Percentiles rank a stretch among this genome's conserved stretches.
These are phyloP conservation scores for Coremacera marginata DNA, from an alignment of 2,888 invertebrate species.

Conservation along the genomic window DNA sequence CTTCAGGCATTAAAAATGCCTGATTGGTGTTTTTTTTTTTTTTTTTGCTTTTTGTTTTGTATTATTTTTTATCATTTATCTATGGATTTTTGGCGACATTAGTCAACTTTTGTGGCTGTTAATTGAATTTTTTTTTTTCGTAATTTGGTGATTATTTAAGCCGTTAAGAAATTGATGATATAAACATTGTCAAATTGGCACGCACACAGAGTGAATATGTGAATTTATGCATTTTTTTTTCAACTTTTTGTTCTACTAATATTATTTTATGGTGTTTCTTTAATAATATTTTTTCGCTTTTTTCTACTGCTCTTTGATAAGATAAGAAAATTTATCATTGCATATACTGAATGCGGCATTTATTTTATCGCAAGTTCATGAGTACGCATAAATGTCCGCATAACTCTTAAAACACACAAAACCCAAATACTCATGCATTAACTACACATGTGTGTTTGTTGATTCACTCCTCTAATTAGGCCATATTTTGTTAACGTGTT, in stretches of 20 bases:
- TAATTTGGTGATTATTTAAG: background rate
- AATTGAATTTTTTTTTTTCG: background rate
- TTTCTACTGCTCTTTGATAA: background rate
- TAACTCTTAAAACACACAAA: background rate
- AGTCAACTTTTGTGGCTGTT: background rate
- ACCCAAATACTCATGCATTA: background rate
- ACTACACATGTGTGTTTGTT: background rate
- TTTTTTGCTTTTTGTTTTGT: background rate
- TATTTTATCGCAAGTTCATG: no score
- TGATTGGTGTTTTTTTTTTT: background rate
- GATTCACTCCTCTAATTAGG: conserved; percentile 1
- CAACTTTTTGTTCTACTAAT: background rate
- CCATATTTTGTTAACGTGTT: conserved; percentile 24
- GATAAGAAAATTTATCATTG: background rate
- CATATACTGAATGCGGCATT: background rate
- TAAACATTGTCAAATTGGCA: background rate
- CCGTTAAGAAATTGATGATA: background rate
- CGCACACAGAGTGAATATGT: background rate
- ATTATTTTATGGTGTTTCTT: background rate
- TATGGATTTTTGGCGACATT: background rate
- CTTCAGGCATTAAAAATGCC: background rate
- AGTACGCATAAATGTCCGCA: background rate
- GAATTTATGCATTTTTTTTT: no score
- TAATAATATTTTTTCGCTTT: background rate
- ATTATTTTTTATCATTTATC: conserved; percentile 1